Evolutionary conservation across 2,797 vertebrate species (phyloP), one percentile per base, ranked within the genome.

Genomic region (Protosalanx chinensis): DNA sequence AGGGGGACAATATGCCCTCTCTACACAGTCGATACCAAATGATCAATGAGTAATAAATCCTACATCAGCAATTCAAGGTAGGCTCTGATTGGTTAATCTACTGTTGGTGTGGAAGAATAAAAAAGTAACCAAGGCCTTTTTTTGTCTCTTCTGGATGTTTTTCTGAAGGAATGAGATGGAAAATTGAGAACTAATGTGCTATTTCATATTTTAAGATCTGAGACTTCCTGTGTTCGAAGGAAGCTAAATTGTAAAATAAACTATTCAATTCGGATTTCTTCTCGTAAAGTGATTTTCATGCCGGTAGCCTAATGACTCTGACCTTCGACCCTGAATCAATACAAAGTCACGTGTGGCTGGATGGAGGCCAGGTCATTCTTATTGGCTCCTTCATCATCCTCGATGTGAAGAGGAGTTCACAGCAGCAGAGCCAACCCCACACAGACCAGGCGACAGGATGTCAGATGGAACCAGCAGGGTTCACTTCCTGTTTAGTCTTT

Each of bases 251-350:
- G 74, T 76, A 80, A 81, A 74, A 57, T 70, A 62, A 75, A 68
- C 35, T 6, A 13, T 56, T 57, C 0, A 16, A 72, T 67, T 2
- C 51, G 67, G 72, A 63, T 74, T 71, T 61, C 72, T 68, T 72
- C 80, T n/a, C 15, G 15, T 59, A 62, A 72, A 57, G 33, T 70
- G 41, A 16, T 84, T 77, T 70, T 76, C 67, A 61, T 71, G 70
- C 67, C 72, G 23, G 56, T 56, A n/a, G 27, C 58, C 37, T 70
- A 68, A 77, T 41, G 62, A 3, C 51, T 57, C 60, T 78, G 73
- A 76, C 76, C 81, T 81, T 72, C 82, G 66, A 53, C 58, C 74
- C 27, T 71, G 60, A 64, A 80, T 84, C 84, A 81, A 80, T 85
- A 77, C 0, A 4, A 69, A 33, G 46, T 33, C 33, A 30, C 4